A percentile compares a stretch with the other conserved stretches of the same genome.
phyloP scores from a whole-genome alignment of 1,140 invertebrate genomes.

The Pissodes strobi region DNA sequence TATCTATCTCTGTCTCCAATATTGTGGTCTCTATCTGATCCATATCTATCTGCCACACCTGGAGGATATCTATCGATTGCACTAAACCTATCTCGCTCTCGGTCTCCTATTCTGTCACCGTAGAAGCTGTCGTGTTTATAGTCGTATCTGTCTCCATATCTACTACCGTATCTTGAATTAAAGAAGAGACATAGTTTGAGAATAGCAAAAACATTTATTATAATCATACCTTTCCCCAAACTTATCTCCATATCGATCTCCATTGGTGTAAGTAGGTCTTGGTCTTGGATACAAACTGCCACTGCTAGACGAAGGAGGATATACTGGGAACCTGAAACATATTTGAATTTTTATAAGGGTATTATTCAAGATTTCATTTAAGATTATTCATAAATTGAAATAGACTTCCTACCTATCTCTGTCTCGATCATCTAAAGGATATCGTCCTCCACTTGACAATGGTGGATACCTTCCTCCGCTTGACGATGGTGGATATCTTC shows the following conservation, averaged over 20 bases:
- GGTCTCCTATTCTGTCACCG: slow-evolving; percentile 46
- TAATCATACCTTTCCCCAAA: slow-evolving; percentile 41
- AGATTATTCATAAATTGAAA: too few relatives aligned
- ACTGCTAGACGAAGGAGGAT: slow-evolving; percentile 32
- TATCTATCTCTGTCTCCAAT: slow-evolving; percentile 43
- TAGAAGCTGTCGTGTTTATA: slow-evolving; percentile 53
- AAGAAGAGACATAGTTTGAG: not conserved
- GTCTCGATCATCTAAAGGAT: slow-evolving; percentile 23
- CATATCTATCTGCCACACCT: slow-evolving; percentile 53
- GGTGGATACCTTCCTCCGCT: slow-evolving; percentile 48
- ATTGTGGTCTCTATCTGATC: slow-evolving; percentile 52
- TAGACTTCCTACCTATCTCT: not conserved
- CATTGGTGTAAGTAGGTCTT: slow-evolving; percentile 6
- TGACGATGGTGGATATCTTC: slow-evolving; percentile 50
- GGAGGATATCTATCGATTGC: slow-evolving; percentile 50
- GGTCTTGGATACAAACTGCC: slow-evolving; percentile 32
- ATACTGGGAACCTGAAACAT: slow-evolving; percentile 47
- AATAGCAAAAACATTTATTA: not conserved
- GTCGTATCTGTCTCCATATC: slow-evolving; percentile 58
- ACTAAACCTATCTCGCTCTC: slow-evolving; percentile 48
- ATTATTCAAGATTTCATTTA: too few relatives aligned
- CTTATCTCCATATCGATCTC: slow-evolving; percentile 48
- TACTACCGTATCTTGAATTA: slow-evolving; percentile 25
- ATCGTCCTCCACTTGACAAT: slow-evolving; percentile 39
- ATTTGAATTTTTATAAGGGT: too few relatives aligned